phyloP scores from a whole-genome alignment of 2,797 vertebrate genomes.

The Acanthurus tractus region DNA sequence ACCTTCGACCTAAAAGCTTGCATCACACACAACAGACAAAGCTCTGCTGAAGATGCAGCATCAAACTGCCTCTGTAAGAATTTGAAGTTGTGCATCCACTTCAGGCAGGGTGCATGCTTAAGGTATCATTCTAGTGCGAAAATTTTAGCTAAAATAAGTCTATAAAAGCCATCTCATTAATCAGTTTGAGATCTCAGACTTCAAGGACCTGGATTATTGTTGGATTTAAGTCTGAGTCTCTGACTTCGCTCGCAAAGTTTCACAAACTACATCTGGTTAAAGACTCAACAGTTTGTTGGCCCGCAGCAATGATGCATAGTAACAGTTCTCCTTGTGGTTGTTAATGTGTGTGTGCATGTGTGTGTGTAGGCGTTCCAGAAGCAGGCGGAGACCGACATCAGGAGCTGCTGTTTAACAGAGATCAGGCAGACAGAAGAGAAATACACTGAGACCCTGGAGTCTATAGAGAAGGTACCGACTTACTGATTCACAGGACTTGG shows the following conservation, averaged over 20 bases:
- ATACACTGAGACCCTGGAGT: constrained; percentile 96
- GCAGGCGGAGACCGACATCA: constrained; percentile 93
- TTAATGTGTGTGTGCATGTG: constrained; percentile 36
- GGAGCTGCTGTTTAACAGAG: constrained; percentile 95
- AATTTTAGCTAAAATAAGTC: too few relatives aligned
- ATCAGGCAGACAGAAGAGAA: constrained; percentile 99
- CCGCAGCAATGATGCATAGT: constrained; percentile 27
- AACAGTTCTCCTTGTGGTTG: constrained; percentile 36
- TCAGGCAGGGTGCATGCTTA: too few relatives aligned
- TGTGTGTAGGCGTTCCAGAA: constrained; percentile 86
- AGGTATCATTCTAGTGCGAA: too few relatives aligned
- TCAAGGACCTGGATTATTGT: too few relatives aligned
- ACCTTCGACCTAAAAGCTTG: too few relatives aligned
- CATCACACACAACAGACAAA: too few relatives aligned
- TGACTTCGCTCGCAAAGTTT: constrained; percentile 32
- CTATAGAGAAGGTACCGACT: constrained; percentile 92
- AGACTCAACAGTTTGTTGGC: constrained; percentile 36
- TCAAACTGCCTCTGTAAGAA: too few relatives aligned
- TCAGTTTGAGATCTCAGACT: too few relatives aligned
- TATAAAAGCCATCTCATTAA: too few relatives aligned
- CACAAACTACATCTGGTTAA: constrained; percentile 37
- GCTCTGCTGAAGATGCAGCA: too few relatives aligned
- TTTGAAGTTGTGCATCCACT: too few relatives aligned
- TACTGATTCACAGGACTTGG: not conserved
- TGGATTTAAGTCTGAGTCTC: not conserved